Percentiles rank a stretch among this genome's conserved stretches.
Conservation (phyloP, 1,140 invertebrate species). For the Babylonia areolata region DNA sequence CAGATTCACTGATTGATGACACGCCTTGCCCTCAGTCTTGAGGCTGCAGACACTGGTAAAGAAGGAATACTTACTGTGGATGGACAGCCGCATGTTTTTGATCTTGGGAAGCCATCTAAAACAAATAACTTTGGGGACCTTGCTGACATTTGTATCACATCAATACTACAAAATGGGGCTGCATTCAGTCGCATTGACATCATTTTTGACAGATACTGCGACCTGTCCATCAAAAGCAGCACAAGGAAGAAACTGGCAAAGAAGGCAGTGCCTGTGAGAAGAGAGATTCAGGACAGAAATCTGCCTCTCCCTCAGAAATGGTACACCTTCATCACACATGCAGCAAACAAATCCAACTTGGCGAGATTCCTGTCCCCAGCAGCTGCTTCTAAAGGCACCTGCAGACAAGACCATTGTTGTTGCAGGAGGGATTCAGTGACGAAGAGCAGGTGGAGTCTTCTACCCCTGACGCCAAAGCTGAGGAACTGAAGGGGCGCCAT, state of each 20-base stretch:
- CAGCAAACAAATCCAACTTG: neutral
- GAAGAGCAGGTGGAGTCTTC: conserved; percentile 6
- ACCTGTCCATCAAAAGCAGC: conserved; percentile 2
- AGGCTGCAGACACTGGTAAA: conserved; percentile 2
- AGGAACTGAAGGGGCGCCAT: no score
- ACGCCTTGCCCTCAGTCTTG: neutral
- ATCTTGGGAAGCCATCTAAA: neutral
- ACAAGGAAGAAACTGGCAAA: neutral
- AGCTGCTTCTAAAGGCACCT: neutral
- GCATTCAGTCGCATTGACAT: neutral
- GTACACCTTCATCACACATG: neutral
- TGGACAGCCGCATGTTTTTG: neutral
- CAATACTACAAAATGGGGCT: neutral
- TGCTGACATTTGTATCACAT: neutral
- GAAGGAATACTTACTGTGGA: neutral
- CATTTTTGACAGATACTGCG: no score
- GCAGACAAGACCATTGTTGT: neutral
- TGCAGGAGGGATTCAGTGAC: neutral
- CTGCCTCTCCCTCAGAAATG: neutral
- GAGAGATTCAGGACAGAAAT: conserved; percentile 2
- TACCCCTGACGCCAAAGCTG: neutral
- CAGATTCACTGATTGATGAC: neutral
- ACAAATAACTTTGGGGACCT: neutral
- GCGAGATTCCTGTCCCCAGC: conserved; percentile 1
- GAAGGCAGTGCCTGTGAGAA: conserved; percentile 10